Evolutionary conservation across 2,797 vertebrate genomes (phyloP).

Genomic region (Rhinophrynus dorsalis): DNA sequence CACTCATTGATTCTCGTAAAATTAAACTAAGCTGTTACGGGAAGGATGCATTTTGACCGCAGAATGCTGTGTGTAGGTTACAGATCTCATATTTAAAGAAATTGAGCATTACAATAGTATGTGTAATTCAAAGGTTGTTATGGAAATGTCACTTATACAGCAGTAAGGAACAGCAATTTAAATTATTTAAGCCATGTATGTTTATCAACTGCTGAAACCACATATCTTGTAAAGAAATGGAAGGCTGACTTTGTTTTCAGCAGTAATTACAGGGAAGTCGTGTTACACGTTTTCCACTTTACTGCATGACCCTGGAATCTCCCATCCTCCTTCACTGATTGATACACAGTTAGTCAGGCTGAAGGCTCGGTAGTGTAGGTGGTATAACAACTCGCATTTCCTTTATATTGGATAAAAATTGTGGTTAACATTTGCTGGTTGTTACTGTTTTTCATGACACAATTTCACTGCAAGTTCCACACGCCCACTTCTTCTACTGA

Average conservation of each 20-base stretch:
- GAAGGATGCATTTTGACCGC: conserved; percentile 53
- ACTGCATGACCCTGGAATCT: conserved; percentile 8
- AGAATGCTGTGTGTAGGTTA: conserved; percentile 50
- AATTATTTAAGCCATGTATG: conserved; percentile 43
- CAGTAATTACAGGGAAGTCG: background rate
- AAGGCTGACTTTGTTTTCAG: conserved; percentile 4
- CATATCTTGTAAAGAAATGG: conserved; percentile 45
- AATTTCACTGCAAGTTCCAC: background rate
- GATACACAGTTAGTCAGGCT: conserved; percentile 38
- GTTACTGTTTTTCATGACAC: conserved; percentile 15
- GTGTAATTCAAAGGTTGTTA: conserved; percentile 32
- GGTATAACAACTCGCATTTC: background rate
- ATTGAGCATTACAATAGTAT: conserved; percentile 43
- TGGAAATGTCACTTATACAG: conserved; percentile 42
- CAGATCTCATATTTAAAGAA: background rate
- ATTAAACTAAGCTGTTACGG: conserved; percentile 45
- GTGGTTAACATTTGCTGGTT: background rate
- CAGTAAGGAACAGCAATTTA: conserved; percentile 57
- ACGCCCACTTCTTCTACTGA: background rate
- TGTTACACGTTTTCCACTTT: background rate
- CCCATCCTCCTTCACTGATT: conserved; percentile 43
- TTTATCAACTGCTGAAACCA: conserved; percentile 61
- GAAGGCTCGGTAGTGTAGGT: conserved; percentile 45
- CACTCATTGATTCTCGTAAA: conserved; percentile 64
- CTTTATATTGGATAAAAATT: conserved; percentile 5